Evolutionary conservation across 2,888 invertebrate species (phyloP).

Genomic region (Lucinisca nassula): DNA sequence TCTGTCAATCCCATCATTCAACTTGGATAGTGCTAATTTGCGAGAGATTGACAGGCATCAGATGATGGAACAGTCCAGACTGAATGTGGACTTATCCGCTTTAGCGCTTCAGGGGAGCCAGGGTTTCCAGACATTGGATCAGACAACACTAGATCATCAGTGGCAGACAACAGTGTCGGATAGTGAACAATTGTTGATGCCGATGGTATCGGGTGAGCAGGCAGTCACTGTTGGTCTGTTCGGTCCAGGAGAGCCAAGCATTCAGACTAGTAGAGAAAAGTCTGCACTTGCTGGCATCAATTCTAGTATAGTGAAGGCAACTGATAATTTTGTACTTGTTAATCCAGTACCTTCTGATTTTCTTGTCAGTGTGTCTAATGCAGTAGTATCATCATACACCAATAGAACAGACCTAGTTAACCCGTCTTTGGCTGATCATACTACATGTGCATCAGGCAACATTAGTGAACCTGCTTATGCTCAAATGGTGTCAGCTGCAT

Average conservation of each 20-base stretch:
- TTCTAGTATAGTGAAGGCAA: not conserved
- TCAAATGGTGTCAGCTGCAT: not conserved
- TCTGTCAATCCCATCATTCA: conserved; percentile 42
- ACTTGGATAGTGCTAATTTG: not conserved
- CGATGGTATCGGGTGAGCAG: not conserved
- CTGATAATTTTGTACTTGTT: not conserved
- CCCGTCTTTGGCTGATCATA: not conserved
- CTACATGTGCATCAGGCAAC: not conserved
- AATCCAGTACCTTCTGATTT: not conserved
- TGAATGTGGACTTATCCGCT: not conserved
- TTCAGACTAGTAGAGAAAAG: not conserved
- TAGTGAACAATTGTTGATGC: conserved; percentile 2
- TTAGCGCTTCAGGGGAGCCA: conserved; percentile 42
- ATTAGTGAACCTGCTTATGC: not conserved
- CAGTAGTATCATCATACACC: not conserved
- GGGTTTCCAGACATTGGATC: conserved; percentile 45
- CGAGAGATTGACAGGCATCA: not conserved
- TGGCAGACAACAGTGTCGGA: conserved; percentile 27
- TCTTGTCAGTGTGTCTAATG: not conserved
- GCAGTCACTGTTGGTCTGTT: not conserved
- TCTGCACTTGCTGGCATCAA: not conserved
- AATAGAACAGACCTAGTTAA: not conserved
- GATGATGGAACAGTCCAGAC: conserved; percentile 29
- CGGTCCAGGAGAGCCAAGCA: not conserved
- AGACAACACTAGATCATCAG: not conserved